Conservation (phyloP, 2,113 vertebrate genomes). For the Axis porcinus region DNA sequence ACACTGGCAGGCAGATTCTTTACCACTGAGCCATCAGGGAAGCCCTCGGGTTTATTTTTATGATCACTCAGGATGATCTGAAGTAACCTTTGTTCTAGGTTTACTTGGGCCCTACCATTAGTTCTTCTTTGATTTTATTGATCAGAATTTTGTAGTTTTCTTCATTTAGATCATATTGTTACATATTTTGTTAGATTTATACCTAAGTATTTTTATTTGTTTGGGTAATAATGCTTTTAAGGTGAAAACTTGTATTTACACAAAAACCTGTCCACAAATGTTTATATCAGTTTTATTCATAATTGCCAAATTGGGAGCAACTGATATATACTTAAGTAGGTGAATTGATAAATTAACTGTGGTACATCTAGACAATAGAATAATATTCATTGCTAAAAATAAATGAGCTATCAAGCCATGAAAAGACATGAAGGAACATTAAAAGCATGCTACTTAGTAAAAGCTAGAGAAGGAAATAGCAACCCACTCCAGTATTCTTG, state of each 20-base stretch:
- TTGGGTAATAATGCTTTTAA: background rate
- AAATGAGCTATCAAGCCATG: background rate
- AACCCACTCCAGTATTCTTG: background rate
- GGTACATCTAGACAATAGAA: background rate
- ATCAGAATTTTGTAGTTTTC: background rate
- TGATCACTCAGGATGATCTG: background rate
- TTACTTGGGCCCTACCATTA: background rate
- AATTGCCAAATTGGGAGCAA: background rate
- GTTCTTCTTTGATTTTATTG: background rate
- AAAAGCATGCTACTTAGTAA: background rate
- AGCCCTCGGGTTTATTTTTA: background rate
- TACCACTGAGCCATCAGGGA: background rate
- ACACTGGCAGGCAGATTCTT: background rate
- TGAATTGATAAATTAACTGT: background rate
- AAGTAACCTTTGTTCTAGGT: background rate
- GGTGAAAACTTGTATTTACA: background rate
- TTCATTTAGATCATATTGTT: background rate
- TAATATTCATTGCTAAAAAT: background rate
- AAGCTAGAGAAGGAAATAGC: background rate
- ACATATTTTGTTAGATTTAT: background rate
- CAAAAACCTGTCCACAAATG: background rate
- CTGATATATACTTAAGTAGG: background rate
- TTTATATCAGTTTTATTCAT: background rate
- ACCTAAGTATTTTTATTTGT: background rate
- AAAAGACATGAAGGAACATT: background rate